Base-by-base conservation (phyloP, 2,797 vertebrate genomes). In the Uromys caudimaculatus region DNA sequence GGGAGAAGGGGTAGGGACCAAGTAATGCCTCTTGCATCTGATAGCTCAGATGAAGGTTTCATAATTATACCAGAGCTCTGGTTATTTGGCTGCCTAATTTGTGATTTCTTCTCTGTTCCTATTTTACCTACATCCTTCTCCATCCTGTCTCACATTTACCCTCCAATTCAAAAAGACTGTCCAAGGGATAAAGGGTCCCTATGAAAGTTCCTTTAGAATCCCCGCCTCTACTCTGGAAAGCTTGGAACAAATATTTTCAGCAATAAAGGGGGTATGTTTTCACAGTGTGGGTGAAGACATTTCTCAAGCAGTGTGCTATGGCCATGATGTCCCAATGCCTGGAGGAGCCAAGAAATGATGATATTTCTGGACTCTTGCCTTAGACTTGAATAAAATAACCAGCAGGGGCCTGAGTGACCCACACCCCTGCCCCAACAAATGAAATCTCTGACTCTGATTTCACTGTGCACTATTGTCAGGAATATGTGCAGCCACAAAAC, bases 211-310 rank as follows among this genome's bases (percentile, higher is more conserved):
- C 47, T 96, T 90, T 97, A 32, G 93, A 95, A 90, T 95, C 96
- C 60, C 73, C 12, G 78, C 60, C 6, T 41, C 1, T 76, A 50
- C 3, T 97, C 73, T 91, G 87, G 91, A 95, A 89, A 91, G 92
- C 77, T 58, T 16, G 94, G 78, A 97, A 90, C 73, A 94, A 95
- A 97, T 97, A 97, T 96, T 95, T 95, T 47, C 92, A 79, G 84
- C 86, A 21, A 32, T 29, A 85, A 94, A 44, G 17, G n/a, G 67
- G 47, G 5, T 38, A 38, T 92, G 76, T 95, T 94, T 95, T 97
- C 94, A 93, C 84, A 95, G 84, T 77, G 54, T 81, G 90, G 90
- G 50, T 73, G 44, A 87, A 81, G 89, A 94, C 79, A 95, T 93
- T 93, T 94, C 52, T 78, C 93, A 90, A 82, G 47, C 62, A 67